Conservation (phyloP, 2,888 invertebrate genomes). For the Tetranychus piercei region DNA sequence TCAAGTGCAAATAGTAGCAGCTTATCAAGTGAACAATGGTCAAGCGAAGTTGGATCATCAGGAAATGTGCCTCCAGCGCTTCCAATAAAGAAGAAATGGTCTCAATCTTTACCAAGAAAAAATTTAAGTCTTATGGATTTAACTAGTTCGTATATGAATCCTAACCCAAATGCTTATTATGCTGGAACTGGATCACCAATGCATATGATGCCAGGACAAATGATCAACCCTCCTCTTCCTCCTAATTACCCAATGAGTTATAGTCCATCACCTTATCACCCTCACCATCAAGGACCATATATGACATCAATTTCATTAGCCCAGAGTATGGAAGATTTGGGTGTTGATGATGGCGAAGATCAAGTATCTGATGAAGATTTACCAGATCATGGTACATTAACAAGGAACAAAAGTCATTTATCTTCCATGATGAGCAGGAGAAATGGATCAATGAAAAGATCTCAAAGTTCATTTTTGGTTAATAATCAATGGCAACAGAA, state of each 20-base stretch:
- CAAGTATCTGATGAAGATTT: neutral
- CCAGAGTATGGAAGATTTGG: slow-evolving; percentile 9
- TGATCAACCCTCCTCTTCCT: neutral
- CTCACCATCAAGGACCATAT: neutral
- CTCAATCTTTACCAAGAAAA: slow-evolving; percentile 1
- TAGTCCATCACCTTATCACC: neutral
- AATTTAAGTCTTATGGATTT: slow-evolving; percentile 5
- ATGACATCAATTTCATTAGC: neutral
- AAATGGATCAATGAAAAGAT: neutral
- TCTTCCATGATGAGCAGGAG: neutral
- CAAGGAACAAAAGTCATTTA: neutral
- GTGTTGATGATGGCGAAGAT: neutral
- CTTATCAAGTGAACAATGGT: slow-evolving; percentile 4
- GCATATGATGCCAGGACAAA: neutral
- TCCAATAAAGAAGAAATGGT: neutral
- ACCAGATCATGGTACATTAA: neutral
- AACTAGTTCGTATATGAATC: neutral
- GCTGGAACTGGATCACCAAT: neutral
- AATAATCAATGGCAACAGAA: neutral
- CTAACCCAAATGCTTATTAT: neutral
- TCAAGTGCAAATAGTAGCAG: neutral
- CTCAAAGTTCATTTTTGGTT: neutral
- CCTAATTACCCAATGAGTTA: neutral
- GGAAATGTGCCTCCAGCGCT: slow-evolving; percentile 3
- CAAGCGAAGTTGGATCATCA: neutral